These are phyloP conservation scores for Sicus ferrugineus DNA, from an alignment of 2,888 invertebrate species.

Conservation along the genomic window DNA sequence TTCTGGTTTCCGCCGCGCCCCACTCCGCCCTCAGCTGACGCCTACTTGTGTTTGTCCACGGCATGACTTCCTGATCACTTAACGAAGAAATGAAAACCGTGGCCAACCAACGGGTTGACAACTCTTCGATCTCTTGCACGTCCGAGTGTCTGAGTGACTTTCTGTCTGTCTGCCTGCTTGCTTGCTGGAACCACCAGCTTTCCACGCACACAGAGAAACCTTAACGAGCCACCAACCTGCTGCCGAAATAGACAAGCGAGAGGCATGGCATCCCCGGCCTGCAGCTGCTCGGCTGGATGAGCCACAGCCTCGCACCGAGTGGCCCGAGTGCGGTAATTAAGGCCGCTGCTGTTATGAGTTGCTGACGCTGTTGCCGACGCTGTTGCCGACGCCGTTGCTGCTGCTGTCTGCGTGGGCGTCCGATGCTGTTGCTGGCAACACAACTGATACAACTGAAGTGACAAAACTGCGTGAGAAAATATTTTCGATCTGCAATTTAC, in stretches of 20 bases:
- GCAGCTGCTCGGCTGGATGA: too few species aligned
- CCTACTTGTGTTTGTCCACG: not conserved
- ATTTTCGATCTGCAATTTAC: not conserved
- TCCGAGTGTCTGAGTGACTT: not conserved
- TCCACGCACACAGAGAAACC: not conserved
- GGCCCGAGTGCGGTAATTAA: not conserved
- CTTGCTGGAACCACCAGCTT: not conserved
- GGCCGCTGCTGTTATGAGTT: not conserved
- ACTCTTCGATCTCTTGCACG: not conserved
- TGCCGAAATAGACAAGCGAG: not conserved
- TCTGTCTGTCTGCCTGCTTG: not conserved
- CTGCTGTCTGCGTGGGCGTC: not conserved
- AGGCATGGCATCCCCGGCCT: too few species aligned
- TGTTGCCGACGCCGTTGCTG: not conserved
- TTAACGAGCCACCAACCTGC: too few species aligned
- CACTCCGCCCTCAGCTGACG: not conserved
- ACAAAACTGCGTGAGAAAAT: slow-evolving; percentile 29
- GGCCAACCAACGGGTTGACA: slow-evolving; percentile 25
- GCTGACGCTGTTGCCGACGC: not conserved
- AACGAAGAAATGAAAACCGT: slow-evolving; percentile 3
- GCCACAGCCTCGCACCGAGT: not conserved
- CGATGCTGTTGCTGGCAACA: not conserved
- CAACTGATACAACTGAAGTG: not conserved
- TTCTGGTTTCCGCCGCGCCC: not conserved
- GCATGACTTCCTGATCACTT: slow-evolving; percentile 23